Evolutionary conservation across 2,888 invertebrate species (phyloP).

Genomic region (Drosophila glabriapex): DNA sequence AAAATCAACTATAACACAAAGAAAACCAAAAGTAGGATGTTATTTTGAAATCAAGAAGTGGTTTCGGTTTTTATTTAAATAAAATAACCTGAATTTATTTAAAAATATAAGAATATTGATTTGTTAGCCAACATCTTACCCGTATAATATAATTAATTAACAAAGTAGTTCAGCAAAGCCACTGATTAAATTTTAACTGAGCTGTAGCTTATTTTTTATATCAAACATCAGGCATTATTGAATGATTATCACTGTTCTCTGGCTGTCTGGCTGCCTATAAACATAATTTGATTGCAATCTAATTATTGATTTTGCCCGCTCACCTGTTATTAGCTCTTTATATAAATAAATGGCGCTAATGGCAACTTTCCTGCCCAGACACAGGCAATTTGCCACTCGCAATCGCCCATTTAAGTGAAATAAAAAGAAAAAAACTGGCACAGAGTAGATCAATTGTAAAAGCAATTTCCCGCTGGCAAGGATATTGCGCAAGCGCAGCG

Average conservation of each 20-base stretch:
- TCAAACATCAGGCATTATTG: slow-evolving; percentile 2
- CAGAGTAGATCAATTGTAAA: slow-evolving; percentile 62
- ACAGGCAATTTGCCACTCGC: slow-evolving; percentile 50
- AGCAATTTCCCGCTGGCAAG: slow-evolving; percentile 67
- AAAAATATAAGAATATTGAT: neutral
- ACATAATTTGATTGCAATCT: slow-evolving; percentile 30
- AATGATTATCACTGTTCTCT: slow-evolving; percentile 46
- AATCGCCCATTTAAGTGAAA: slow-evolving; percentile 38
- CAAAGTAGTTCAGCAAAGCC: neutral
- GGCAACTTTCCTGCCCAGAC: slow-evolving; percentile 60
- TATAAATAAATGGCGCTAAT: slow-evolving; percentile 73
- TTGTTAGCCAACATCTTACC: neutral
- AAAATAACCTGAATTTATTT: neutral
- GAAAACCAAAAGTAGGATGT: neutral
- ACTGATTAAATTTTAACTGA: neutral
- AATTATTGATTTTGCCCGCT: slow-evolving; percentile 40
- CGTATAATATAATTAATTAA: neutral
- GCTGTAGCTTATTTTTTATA: slow-evolving; percentile 16
- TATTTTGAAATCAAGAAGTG: neutral
- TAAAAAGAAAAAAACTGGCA: slow-evolving; percentile 40
- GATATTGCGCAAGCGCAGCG: slow-evolving; percentile 69
- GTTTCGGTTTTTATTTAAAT: neutral
- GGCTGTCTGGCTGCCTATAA: slow-evolving; percentile 1
- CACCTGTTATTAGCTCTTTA: slow-evolving; percentile 68
- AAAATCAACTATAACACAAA: neutral